Conservation (phyloP, 2,888 invertebrate genomes). For the Thymelicus acteon region DNA sequence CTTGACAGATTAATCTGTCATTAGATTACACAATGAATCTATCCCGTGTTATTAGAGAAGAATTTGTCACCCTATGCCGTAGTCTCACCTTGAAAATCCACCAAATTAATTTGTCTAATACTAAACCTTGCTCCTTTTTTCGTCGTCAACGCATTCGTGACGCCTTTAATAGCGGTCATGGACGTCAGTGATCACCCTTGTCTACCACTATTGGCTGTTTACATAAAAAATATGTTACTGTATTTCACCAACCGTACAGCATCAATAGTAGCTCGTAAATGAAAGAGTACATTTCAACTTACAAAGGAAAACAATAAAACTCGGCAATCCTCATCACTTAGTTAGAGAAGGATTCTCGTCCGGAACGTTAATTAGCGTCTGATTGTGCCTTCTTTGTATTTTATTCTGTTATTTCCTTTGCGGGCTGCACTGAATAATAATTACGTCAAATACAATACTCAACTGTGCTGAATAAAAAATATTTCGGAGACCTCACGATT, state of each 20-base stretch:
- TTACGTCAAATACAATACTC: slow-evolving; percentile 35
- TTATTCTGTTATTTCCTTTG: slow-evolving; percentile 38
- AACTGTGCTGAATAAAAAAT: slow-evolving; percentile 23
- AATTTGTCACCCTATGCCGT: no score
- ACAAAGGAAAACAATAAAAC: slow-evolving; percentile 26
- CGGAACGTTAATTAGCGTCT: slow-evolving; percentile 39
- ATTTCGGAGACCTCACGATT: slow-evolving; percentile 18
- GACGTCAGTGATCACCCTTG: no score
- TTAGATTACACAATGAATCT: no score
- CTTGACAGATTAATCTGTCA: no score
- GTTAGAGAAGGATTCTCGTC: slow-evolving; percentile 27
- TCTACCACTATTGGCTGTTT: background rate
- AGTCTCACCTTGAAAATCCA: no score
- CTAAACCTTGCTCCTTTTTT: no score
- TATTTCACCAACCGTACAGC: background rate
- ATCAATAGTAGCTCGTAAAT: slow-evolving; percentile 6
- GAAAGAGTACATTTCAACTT: slow-evolving; percentile 18
- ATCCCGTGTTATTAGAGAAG: no score
- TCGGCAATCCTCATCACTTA: slow-evolving; percentile 28
- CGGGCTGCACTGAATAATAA: slow-evolving; percentile 37
- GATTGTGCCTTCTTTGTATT: slow-evolving; percentile 39
- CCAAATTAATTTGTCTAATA: no score
- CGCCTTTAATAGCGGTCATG: no score
- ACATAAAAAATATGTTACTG: background rate
- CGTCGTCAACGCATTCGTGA: no score